Percentiles rank a stretch among this genome's conserved stretches.
These are phyloP conservation scores for Junonia oenone DNA, from an alignment of 2,888 invertebrate genomes.

Conservation along the genomic window DNA sequence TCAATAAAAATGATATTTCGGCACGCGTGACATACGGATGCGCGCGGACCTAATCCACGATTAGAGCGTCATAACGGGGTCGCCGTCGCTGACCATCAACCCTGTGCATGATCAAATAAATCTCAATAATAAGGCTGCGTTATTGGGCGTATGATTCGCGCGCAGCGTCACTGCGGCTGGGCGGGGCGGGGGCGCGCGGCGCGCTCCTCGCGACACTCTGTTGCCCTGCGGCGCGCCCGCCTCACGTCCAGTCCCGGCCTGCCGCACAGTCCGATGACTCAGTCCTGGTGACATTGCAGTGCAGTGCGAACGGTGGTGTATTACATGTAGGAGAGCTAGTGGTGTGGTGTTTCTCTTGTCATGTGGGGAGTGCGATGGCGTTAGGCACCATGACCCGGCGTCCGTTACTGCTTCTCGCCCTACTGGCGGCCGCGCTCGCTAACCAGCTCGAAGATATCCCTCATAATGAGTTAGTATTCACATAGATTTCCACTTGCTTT, in stretches of 20 bases:
- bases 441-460: constrained; percentile 94
- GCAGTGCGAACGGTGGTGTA: constrained; percentile 51
- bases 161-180: constrained; percentile 75
- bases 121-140: constrained; percentile 72
- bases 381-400: constrained; percentile 57
- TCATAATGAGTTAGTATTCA: constrained; percentile 89
- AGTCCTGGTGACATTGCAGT: constrained; percentile 52
- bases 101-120: constrained; percentile 69
- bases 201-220: constrained; percentile 48
- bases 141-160: constrained; percentile 77
- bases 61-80: constrained; percentile 22
- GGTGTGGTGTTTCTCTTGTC: constrained; percentile 56
- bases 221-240: constrained; percentile 55
- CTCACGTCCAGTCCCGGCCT: constrained; percentile 39
- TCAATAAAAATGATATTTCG: background rate
- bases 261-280: constrained; percentile 56
- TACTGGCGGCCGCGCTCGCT: constrained; percentile 66
- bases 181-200: constrained; percentile 40
- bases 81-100: constrained; percentile 54
- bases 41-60: background rate
- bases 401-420: constrained; percentile 54
- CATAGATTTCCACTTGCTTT: background rate
- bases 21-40: background rate
- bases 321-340: constrained; percentile 52
- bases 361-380: constrained; percentile 66